Evolutionary conservation across 2,888 invertebrate genomes (phyloP), one percentile per base, ranked within the genome.

Genomic region (Hesperia comma): DNA sequence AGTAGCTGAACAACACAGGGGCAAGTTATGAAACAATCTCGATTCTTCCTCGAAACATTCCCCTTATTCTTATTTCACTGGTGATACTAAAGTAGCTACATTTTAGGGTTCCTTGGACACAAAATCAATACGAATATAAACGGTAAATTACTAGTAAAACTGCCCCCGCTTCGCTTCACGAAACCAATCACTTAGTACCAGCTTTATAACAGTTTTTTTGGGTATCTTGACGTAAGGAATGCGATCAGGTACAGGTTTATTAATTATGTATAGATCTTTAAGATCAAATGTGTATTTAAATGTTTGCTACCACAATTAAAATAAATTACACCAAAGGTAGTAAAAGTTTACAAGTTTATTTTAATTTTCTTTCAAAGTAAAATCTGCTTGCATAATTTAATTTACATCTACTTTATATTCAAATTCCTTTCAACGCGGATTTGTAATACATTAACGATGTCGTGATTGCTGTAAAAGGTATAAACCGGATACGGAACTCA

Each of bases 21-120:
- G 71, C 69, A 79, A 85, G 78, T 83, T 79, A 76, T 79, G 76
- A 80, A 80, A 79, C 77, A 82, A 85, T 84, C 83, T 80, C 80
- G 78, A 80, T 83, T 80, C 75, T 75, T 75, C 74, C 72, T 70
- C 67, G 73, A 76, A 79, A 81, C 78, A 80, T 77, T 74, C 81
- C 75, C 76, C 70, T 78, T 79, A 76, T 85, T 86, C 87, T 86
- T 85, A 84, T 86, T 86, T 84, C 83, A 81, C 81, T 81, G 84
- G 80, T 79, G 87, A 87, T 87, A 86, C 85, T 86, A 88, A 87
- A 87, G 87, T 86, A 83, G 86, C 85, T 82, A 82, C 81, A 83
- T 84, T 86, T 86, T 85, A 49, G 49, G 49, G 19, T 17, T 49
- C 49, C n/a, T 49, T 49, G 19, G 10, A 19, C 12, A 2, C 4